Evolutionary conservation across 2,888 invertebrate species (phyloP).

Genomic region (Oscheius sp.): DNA sequence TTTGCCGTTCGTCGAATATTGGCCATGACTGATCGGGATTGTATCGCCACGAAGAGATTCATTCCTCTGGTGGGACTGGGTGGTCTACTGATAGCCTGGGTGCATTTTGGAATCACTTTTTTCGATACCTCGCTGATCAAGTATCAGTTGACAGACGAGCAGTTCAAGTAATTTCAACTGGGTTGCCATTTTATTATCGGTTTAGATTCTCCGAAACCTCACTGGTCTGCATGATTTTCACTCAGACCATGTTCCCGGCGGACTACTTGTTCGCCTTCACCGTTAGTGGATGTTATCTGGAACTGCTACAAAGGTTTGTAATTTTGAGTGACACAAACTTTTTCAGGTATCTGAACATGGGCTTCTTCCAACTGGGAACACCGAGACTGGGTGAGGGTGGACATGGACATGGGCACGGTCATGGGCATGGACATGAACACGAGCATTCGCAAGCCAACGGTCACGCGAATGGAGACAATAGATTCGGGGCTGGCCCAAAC

Average conservation of each 20-base stretch:
- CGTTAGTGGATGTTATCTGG: slow-evolving; percentile 69
- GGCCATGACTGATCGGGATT: slow-evolving; percentile 64
- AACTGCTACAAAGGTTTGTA: slow-evolving; percentile 63
- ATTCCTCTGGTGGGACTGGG: slow-evolving; percentile 61
- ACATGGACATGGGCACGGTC: background rate
- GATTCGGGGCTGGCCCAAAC: slow-evolving; percentile 30
- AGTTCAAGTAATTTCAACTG: slow-evolving; percentile 42
- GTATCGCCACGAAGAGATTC: slow-evolving; percentile 60
- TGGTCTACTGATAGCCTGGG: slow-evolving; percentile 64
- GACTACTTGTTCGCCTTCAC: slow-evolving; percentile 72
- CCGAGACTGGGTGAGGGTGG: slow-evolving; percentile 47
- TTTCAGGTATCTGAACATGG: slow-evolving; percentile 67
- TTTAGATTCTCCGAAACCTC: slow-evolving; percentile 59
- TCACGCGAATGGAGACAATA: slow-evolving; percentile 9
- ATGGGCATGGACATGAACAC: slow-evolving; percentile 4
- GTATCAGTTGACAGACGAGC: slow-evolving; percentile 68
- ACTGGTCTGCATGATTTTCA: slow-evolving; percentile 71
- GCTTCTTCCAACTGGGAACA: slow-evolving; percentile 69
- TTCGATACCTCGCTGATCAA: slow-evolving; percentile 68
- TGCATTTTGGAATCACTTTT: slow-evolving; percentile 70
- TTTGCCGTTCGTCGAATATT: slow-evolving; percentile 62
- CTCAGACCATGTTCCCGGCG: slow-evolving; percentile 71
- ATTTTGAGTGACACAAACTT: background rate
- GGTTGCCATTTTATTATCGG: background rate
- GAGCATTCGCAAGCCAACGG: background rate